Evolutionary conservation across 2,113 vertebrate genomes (phyloP).

Genomic region (Mellivora capensis): DNA sequence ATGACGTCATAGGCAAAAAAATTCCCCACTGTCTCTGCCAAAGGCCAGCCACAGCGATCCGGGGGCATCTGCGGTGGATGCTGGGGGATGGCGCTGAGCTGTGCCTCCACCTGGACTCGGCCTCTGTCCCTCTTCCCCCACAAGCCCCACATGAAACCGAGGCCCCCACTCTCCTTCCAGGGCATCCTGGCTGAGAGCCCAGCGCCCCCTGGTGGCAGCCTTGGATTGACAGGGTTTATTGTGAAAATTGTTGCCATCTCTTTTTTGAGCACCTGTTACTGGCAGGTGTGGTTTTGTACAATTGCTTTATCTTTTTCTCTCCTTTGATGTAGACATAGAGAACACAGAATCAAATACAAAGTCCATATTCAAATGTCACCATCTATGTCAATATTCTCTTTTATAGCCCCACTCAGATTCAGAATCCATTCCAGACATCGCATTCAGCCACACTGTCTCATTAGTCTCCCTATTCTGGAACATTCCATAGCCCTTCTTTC

Average conservation of each 20-base stretch:
- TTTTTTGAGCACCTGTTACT: neutral
- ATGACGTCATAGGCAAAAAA: slow-evolving; percentile 20
- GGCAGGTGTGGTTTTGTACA: neutral
- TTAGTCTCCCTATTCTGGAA: neutral
- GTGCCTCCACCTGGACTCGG: neutral
- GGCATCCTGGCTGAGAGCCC: neutral
- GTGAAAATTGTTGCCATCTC: neutral
- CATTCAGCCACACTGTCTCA: neutral
- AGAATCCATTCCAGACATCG: neutral
- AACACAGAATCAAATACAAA: neutral
- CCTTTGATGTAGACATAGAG: neutral
- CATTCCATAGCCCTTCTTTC: neutral
- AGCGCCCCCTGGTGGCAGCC: neutral
- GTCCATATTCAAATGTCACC: neutral
- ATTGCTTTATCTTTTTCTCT: neutral
- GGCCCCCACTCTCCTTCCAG: neutral
- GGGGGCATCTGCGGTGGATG: neutral
- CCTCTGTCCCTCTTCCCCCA: neutral
- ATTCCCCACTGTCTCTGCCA: neutral
- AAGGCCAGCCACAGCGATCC: neutral
- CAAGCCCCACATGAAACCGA: neutral
- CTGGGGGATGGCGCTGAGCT: neutral
- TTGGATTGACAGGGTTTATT: neutral
- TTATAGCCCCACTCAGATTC: neutral
- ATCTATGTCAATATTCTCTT: neutral